These are phyloP conservation scores for Amia ocellicauda DNA, from an alignment of 2,113 vertebrate species.

Conservation along the genomic window DNA sequence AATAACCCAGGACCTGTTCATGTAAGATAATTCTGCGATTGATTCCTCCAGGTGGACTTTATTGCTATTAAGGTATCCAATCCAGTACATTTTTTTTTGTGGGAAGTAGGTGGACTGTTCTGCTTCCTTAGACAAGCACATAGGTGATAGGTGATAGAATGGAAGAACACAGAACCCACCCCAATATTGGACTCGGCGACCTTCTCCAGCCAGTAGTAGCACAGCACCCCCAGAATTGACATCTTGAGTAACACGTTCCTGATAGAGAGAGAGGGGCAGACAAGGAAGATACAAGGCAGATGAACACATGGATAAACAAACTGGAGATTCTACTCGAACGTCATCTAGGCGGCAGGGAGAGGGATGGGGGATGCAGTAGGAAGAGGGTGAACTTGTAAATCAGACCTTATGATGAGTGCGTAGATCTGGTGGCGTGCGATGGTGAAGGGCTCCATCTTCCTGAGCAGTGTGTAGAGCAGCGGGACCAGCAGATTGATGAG, in stretches of 20 bases:
- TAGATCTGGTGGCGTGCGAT: slow-evolving; percentile 73
- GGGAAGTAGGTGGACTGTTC: too few relatives aligned
- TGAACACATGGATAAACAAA: background rate
- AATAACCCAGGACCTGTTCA: too few relatives aligned
- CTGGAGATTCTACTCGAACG: background rate
- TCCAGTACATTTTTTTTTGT: too few relatives aligned
- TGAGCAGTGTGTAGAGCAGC: slow-evolving; percentile 77
- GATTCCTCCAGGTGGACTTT: too few relatives aligned
- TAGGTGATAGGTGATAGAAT: too few relatives aligned
- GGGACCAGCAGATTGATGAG: slow-evolving; percentile 81
- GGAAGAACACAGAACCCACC: too few relatives aligned
- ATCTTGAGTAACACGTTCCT: slow-evolving; percentile 89
- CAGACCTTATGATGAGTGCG: slow-evolving; percentile 75
- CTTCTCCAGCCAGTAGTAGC: slow-evolving; percentile 82
- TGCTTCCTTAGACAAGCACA: too few relatives aligned
- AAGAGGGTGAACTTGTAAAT: slow-evolving; percentile 1
- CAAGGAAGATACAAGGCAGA: background rate
- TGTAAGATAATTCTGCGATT: too few relatives aligned
- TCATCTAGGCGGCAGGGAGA: background rate
- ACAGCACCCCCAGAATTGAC: slow-evolving; percentile 83
- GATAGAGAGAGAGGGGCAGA: slow-evolving; percentile 10
- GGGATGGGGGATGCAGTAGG: background rate
- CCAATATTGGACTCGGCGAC: slow-evolving; percentile 51
- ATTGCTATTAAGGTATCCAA: too few relatives aligned
- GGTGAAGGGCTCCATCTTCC: slow-evolving; percentile 76